A percentile compares a stretch with the other conserved stretches of the same genome.
Conservation (phyloP, 1,140 invertebrate genomes). For the Spodoptera frugiperda region DNA sequence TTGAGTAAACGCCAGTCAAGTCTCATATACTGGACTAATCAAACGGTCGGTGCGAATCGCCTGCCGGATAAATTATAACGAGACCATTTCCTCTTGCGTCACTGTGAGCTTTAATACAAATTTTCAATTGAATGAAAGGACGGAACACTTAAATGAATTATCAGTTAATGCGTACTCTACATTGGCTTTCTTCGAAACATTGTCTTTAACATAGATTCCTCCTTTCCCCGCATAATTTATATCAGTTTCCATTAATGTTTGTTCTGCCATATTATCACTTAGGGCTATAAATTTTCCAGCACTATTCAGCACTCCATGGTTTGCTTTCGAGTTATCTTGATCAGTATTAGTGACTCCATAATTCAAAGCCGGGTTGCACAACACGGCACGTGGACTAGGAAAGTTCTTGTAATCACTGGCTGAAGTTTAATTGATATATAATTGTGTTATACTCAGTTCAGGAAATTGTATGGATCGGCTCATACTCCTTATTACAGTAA, state of each 20-base stretch:
- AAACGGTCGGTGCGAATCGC: constrained; percentile 23
- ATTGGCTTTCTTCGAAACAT: constrained; percentile 23
- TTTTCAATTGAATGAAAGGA: constrained; percentile 40
- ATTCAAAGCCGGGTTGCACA: constrained; percentile 71
- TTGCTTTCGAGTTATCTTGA: constrained; percentile 70
- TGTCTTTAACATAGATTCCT: constrained; percentile 33
- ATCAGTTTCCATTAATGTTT: constrained; percentile 43
- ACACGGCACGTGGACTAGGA: constrained; percentile 69
- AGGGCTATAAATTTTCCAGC: constrained; percentile 65
- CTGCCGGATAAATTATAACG: constrained; percentile 37
- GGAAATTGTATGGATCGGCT: constrained; percentile 31
- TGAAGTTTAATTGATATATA: constrained; percentile 66
- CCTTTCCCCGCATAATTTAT: constrained; percentile 33
- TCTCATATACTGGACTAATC: constrained; percentile 15
- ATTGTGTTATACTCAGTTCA: constrained; percentile 49
- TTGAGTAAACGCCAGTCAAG: constrained; percentile 3
- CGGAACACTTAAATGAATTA: constrained; percentile 36
- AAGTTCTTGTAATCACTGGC: constrained; percentile 68
- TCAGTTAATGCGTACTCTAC: constrained; percentile 24
- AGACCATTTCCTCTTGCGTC: constrained; percentile 39
- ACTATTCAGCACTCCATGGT: constrained; percentile 54
- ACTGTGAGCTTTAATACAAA: constrained; percentile 38
- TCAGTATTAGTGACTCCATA: constrained; percentile 72
- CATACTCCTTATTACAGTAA: constrained; percentile 30
- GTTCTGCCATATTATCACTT: constrained; percentile 61